Conservation (phyloP, 2,113 vertebrate genomes). For the Haemorhous mexicanus region DNA sequence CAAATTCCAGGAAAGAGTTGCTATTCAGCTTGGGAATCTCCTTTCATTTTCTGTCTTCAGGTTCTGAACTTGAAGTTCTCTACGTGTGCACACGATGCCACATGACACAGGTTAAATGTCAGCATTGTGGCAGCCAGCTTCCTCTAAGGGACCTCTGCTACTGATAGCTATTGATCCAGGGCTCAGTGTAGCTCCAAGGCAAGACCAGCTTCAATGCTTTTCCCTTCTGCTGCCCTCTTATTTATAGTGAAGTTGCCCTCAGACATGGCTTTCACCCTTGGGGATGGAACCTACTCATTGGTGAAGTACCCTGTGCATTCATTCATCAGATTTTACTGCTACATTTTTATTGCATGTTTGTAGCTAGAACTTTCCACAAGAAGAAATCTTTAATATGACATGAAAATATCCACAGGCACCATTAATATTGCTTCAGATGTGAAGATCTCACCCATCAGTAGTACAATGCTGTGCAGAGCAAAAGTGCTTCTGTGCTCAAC, state of each 20-base stretch:
- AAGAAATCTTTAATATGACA: neutral
- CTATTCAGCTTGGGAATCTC: neutral
- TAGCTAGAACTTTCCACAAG: neutral
- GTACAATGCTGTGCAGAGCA: neutral
- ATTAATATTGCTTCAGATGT: neutral
- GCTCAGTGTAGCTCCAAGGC: neutral
- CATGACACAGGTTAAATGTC: constrained; percentile 5
- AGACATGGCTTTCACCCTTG: neutral
- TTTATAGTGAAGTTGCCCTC: neutral
- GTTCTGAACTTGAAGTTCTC: neutral
- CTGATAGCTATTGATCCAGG: constrained; percentile 33
- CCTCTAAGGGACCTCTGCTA: neutral
- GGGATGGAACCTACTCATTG: neutral
- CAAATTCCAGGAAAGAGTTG: neutral
- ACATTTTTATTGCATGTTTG: neutral
- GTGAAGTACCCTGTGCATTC: neutral
- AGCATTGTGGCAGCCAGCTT: neutral
- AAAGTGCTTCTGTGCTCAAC: neutral
- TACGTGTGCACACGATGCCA: neutral
- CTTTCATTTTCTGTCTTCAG: neutral
- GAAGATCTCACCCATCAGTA: neutral
- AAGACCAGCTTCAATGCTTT: neutral
- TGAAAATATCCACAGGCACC: neutral
- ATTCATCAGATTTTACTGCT: neutral
- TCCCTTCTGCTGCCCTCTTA: neutral